phyloP scores from a whole-genome alignment of 2,113 vertebrate genomes.

The Mesitornis unicolor region DNA sequence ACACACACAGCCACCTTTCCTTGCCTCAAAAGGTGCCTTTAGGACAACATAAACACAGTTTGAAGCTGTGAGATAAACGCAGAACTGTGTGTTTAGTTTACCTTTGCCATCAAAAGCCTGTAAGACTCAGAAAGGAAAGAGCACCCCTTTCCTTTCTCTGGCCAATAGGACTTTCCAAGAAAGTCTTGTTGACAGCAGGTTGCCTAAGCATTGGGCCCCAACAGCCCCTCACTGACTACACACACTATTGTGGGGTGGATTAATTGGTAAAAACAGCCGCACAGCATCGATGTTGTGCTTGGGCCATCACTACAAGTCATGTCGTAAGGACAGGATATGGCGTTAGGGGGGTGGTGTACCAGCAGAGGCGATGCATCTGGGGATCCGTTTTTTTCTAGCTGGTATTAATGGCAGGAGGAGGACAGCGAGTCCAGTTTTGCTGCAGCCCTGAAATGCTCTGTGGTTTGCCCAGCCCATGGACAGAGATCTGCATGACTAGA shows the following conservation, averaged over 20 bases:
- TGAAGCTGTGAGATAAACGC: neutral
- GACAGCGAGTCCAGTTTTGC: neutral
- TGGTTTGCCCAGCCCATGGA: rapidly evolving
- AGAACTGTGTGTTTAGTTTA: neutral
- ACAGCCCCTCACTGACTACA: neutral
- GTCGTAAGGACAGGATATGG: too few species aligned
- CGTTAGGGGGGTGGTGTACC: too few species aligned
- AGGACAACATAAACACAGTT: neutral
- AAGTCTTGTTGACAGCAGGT: neutral
- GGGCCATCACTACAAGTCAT: neutral
- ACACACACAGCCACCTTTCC: neutral
- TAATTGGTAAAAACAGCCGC: neutral
- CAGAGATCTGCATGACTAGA: neutral
- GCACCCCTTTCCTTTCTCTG: neutral
- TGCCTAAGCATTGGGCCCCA: too few species aligned
- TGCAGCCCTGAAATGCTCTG: neutral
- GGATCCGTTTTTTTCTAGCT: neutral
- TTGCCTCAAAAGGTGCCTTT: neutral
- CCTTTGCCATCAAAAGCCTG: neutral
- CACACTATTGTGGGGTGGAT: rapidly evolving
- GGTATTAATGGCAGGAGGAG: neutral
- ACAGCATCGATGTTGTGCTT: neutral
- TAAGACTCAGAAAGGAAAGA: neutral
- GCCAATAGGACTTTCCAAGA: neutral
- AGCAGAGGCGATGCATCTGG: neutral